Evolutionary conservation across 2,113 vertebrate species (phyloP), one percentile per base, ranked within the genome.

Genomic region (Lophochroa leadbeateri): DNA sequence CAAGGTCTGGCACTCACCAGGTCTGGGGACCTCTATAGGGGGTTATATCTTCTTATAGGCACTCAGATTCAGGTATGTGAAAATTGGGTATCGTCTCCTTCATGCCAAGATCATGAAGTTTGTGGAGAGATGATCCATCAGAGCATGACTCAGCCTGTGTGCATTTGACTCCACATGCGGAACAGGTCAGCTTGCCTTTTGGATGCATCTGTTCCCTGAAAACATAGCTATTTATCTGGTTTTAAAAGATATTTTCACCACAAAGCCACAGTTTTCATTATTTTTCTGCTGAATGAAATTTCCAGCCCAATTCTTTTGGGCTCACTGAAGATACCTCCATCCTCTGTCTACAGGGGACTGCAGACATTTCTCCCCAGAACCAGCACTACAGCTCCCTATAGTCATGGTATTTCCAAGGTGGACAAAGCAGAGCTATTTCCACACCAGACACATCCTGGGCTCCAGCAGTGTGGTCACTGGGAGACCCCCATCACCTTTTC

Each of bases 81-180:
- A 46, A 33, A 47, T 0, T 77, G 47, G 25, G 39, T 44, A 41
- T 41, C 11, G n/a, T 20, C 23, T 63, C 33, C 67, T 69, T 57
- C 39, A 37, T 12, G 49, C 6, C 55, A 50, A 64, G 74, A 29
- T 35, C n/a, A 25, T 19, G n/a, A 3, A 4, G 35, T 28, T 69
- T 47, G 16, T 33, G 27, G 39, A 71, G 53, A 60, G 2, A 25
- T 44, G 63, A 47, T n/a, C 37, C 1, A 2, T 21, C 50, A 63
- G 25, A 69, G 27, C 0, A 0, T 39, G 41, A 46, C 44, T 47
- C 13, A 2, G 19, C 7, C 44, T 1, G 1, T 5, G 8, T 21
- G 11, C 17, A 41, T 47, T 33, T 80, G 53, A 86, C 39, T n/a
- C 11, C 8, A 27, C 0, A 0, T 8, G 35, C 9, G 21, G 81